Conservation (phyloP, 2,113 vertebrate species). For the Malurus melanocephalus region DNA sequence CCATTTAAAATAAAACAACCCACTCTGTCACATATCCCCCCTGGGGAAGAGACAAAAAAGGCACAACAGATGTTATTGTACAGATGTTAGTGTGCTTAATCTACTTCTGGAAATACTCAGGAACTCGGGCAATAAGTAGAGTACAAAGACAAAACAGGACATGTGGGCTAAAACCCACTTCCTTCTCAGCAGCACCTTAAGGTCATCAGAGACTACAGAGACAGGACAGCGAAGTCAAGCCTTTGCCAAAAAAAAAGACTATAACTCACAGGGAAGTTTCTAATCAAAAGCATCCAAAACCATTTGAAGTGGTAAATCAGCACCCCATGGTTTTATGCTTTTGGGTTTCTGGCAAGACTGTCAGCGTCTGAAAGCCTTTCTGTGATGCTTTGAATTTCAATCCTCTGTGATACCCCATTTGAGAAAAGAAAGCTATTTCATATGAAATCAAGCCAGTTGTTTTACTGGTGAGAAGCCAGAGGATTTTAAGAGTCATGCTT, state of each 20-base stretch:
- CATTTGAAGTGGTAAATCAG: neutral
- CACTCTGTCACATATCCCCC: neutral
- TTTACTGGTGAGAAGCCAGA: neutral
- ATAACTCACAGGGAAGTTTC: neutral
- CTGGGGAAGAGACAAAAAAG: neutral
- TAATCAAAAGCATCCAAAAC: neutral
- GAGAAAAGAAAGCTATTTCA: neutral
- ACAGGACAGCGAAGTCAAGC: neutral
- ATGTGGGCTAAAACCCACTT: neutral
- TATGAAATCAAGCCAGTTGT: neutral
- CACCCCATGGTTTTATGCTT: neutral
- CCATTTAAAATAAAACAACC: neutral
- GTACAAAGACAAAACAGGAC: constrained; percentile 8
- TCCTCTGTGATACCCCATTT: neutral
- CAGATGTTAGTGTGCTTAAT: neutral
- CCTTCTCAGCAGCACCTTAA: neutral
- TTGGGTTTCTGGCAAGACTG: neutral
- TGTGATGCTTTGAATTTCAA: neutral
- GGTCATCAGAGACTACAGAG: neutral
- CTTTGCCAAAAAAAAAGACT: neutral
- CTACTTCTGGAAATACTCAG: neutral
- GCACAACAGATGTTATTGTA: neutral
- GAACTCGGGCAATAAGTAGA: neutral
- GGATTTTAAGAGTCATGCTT: neutral
- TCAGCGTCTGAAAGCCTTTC: neutral